Base-by-base conservation (phyloP, 2,797 vertebrate genomes). In the Rhinichthys osculus region DNA sequence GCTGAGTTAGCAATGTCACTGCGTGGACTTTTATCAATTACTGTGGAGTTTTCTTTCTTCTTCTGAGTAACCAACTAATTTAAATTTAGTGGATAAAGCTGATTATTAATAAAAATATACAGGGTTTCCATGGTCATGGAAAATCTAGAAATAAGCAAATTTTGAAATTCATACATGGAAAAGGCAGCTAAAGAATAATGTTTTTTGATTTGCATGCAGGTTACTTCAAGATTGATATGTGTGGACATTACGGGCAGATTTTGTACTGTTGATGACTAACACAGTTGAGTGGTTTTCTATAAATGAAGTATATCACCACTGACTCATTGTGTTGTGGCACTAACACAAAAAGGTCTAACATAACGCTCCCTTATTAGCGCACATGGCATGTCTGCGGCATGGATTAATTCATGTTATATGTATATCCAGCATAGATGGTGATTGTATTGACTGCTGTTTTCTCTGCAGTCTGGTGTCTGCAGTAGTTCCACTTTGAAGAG, bases 391-490 rank as follows among this genome's bases (percentile, higher is more conserved):
- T 42, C 21, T 38, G 4, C 2, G 9, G 69, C 35, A 14, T 85
- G 67, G 19, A 42, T 47, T 23, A 5, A 52, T 85, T 59, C 3
- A 7, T 21, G 35, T 50, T 78, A 4, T 80, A 47, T 52, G 7
- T 52, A 76, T 47, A 81, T 73, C 67, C 27, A 74, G 9, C 21
- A 38, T 59, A 23, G 16, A 77, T 62, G 21, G 1, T 89, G 73
- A 66, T 72, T 83, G 81, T 85, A 69, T 27, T 89, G 83, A 90
- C 86, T 90, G 72, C 88, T 91, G 84, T 91, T 93, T 82, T 92
- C 79, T 92, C 91, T 90, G 91, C 90, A 96, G 95, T 94, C 94
- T 83, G 94, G 95, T 40, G 86, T 94, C 73, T 92, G 92, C 90
- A 89, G 90, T 89, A 93, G 91, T 89, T 95, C 95, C 38, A 86